A percentile compares a stretch with the other conserved stretches of the same genome.
Evolutionary conservation across 2,113 vertebrate species (phyloP).

Genomic region (Sturnus vulgaris): DNA sequence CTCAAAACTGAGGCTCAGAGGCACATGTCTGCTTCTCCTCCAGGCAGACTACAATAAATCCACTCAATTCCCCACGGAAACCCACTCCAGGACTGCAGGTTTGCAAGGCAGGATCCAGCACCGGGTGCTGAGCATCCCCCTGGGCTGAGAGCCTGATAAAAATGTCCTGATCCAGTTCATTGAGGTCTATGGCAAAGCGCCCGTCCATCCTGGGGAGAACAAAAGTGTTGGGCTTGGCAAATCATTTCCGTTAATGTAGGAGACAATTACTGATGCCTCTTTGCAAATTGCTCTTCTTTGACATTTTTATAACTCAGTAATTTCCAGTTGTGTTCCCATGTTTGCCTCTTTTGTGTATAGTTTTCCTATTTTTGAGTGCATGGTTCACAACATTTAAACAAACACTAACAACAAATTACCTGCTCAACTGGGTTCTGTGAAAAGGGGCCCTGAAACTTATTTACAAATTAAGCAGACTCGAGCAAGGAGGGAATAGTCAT

Average conservation of each 20-base stretch:
- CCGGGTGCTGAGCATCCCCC: not conserved
- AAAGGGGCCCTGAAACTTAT: constrained; percentile 47
- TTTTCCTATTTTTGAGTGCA: constrained; percentile 61
- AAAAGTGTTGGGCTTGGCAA: constrained; percentile 54
- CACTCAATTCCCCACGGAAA: not conserved
- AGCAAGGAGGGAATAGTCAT: not conserved
- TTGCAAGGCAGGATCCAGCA: not conserved
- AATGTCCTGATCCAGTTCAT: not conserved
- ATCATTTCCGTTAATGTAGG: constrained; percentile 32
- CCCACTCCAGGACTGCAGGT: not conserved
- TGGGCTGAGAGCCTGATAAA: not conserved
- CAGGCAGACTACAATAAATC: not conserved
- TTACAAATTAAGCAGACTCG: constrained; percentile 41
- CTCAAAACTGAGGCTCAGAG: not conserved
- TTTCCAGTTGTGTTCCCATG: constrained; percentile 59
- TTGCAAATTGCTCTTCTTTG: constrained; percentile 56
- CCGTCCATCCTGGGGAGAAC: constrained; percentile 10
- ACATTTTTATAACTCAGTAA: constrained; percentile 57
- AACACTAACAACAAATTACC: constrained; percentile 67
- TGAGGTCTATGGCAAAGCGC: constrained; percentile 34
- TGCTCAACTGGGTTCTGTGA: constrained; percentile 65
- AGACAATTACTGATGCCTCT: constrained; percentile 52
- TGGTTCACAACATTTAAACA: constrained; percentile 67
- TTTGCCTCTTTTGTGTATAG: constrained; percentile 64
- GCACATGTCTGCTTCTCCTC: rapidly evolving